A percentile compares a stretch with the other conserved stretches of the same genome.
Conservation (phyloP, 2,113 vertebrate species). For the Gorilla gorilla region DNA sequence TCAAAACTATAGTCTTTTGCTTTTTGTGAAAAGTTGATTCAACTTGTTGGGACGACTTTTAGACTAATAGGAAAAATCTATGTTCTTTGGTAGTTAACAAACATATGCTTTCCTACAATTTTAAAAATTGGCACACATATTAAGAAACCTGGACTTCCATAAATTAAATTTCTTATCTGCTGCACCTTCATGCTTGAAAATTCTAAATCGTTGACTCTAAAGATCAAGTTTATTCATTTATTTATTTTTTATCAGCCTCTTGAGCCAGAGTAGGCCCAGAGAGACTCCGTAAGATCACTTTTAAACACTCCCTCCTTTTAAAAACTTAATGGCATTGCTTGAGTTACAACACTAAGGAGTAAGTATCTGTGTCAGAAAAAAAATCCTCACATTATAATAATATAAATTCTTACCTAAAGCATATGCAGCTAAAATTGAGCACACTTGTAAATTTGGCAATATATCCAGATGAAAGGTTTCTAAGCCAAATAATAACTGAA, state of each 20-base stretch:
- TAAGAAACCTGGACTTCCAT: neutral
- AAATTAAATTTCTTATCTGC: neutral
- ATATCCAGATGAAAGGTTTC: neutral
- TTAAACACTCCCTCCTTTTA: neutral
- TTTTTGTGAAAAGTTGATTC: neutral
- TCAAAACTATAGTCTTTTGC: neutral
- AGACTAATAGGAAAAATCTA: neutral
- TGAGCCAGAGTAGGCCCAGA: too few species aligned
- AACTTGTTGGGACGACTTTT: neutral
- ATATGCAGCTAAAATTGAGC: neutral
- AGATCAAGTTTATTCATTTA: neutral
- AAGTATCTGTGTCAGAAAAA: neutral
- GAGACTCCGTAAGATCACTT: neutral
- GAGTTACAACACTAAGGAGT: neutral
- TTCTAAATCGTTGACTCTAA: neutral
- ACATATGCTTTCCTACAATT: neutral
- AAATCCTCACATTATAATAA: neutral
- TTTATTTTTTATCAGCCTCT: too few species aligned
- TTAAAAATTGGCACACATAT: neutral
- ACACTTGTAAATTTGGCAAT: neutral
- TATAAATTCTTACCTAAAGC: neutral
- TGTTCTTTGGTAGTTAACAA: neutral
- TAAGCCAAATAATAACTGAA: neutral
- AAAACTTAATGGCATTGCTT: neutral
- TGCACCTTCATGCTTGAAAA: neutral